phyloP scores from a whole-genome alignment of 92 coral and sea anemone species.

The Meandrina meandrites region DNA sequence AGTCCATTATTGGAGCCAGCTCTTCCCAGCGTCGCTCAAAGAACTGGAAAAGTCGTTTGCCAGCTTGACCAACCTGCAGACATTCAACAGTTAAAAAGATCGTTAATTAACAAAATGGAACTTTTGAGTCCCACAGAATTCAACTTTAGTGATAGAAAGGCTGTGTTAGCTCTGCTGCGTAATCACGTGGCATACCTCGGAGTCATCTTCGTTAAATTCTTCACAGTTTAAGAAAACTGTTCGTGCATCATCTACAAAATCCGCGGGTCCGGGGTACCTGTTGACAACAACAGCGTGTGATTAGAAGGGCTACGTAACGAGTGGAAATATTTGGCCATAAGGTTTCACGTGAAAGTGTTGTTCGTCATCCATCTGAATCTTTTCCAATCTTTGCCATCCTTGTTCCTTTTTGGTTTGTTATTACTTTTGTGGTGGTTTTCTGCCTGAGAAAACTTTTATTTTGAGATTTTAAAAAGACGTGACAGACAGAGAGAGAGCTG shows the following conservation, averaged over 20 bases:
- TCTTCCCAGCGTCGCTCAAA: slow-evolving; percentile 93
- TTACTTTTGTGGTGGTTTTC: too few species aligned
- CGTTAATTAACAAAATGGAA: neutral
- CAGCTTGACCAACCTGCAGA: slow-evolving; percentile 95
- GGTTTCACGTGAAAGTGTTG: too few species aligned
- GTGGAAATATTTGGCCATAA: too few species aligned
- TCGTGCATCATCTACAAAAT: slow-evolving; percentile 91
- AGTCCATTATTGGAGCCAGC: slow-evolving; percentile 41
- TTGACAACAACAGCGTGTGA: neutral
- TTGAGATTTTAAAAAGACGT: too few species aligned
- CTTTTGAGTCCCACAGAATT: neutral
- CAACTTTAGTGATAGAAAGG: neutral
- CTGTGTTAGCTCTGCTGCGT: neutral
- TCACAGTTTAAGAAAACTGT: slow-evolving; percentile 93
- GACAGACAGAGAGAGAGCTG: too few species aligned
- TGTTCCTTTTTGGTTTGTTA: too few species aligned
- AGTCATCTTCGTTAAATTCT: slow-evolving; percentile 98
- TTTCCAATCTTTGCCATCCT: too few species aligned
- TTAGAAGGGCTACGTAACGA: neutral
- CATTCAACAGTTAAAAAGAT: neutral
- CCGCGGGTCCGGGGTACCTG: slow-evolving; percentile 85
- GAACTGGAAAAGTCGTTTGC: slow-evolving; percentile 87
- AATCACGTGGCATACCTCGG: slow-evolving; percentile 72
- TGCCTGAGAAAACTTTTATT: too few species aligned
- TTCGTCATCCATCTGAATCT: too few species aligned